Percentiles rank a stretch among this genome's conserved stretches.
Evolutionary conservation across 2,113 vertebrate species (phyloP).

Genomic region (Cynoglossus semilaevis): DNA sequence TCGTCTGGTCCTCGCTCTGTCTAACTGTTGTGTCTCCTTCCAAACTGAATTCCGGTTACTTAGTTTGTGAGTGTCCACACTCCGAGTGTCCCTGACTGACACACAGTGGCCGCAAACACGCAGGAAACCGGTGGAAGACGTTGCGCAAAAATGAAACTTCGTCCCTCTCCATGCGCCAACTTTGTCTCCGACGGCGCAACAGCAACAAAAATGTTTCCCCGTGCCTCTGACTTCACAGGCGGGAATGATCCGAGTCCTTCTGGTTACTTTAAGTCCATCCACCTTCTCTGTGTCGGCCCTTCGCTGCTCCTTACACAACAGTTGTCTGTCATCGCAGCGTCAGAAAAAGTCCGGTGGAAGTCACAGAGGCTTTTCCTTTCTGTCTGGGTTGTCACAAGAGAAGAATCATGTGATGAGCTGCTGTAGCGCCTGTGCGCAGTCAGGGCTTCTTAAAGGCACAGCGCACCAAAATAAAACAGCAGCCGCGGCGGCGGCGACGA

Average conservation of each 20-base stretch:
- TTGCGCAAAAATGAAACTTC: slow-evolving; percentile 70
- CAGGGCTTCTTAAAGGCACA: slow-evolving; percentile 71
- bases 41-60: slow-evolving; percentile 15
- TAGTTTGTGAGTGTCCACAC: background rate
- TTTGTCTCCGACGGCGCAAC: slow-evolving; percentile 61
- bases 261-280: slow-evolving; percentile 60
- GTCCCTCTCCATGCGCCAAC: slow-evolving; percentile 78
- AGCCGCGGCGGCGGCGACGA: slow-evolving; percentile 10
- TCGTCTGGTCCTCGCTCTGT: background rate
- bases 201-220: slow-evolving; percentile 23
- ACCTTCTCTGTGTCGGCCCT: slow-evolving; percentile 27
- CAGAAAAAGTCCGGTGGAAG: slow-evolving; percentile 56
- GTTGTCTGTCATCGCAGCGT: slow-evolving; percentile 28
- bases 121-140: slow-evolving; percentile 55
- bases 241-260: slow-evolving; percentile 13
- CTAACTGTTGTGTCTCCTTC: slow-evolving; percentile 4
- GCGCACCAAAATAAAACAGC: slow-evolving; percentile 10
- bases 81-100: slow-evolving; percentile 10
- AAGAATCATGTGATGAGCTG: slow-evolving; percentile 78
- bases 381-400: slow-evolving; percentile 82
- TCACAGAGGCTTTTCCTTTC: slow-evolving; percentile 55
- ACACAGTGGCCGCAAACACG: slow-evolving; percentile 32
- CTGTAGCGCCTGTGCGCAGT: slow-evolving; percentile 54
- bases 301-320: slow-evolving; percentile 14
- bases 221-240: background rate